Evolutionary conservation across 2,113 vertebrate species (phyloP).

Genomic region (Coreoperca whiteheadi): DNA sequence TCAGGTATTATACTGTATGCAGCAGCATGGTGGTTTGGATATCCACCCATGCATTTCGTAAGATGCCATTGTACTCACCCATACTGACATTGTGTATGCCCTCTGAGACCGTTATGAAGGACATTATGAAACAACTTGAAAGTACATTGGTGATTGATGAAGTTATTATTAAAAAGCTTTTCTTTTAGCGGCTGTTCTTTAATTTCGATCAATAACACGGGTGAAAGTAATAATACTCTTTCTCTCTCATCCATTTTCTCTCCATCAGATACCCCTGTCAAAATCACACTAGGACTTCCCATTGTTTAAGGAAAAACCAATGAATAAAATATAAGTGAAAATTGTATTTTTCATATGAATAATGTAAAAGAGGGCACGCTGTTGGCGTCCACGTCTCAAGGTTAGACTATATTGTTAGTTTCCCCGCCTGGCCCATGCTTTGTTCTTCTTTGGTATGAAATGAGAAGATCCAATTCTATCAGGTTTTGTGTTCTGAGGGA

Average conservation of each 20-base stretch:
- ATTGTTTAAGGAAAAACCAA: slow-evolving; percentile 82
- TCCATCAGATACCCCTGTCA: slow-evolving; percentile 68
- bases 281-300: slow-evolving; percentile 59
- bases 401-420: slow-evolving; percentile 76
- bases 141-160: slow-evolving; percentile 73
- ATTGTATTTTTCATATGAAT: slow-evolving; percentile 84
- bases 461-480: slow-evolving; percentile 69
- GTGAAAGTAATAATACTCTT: slow-evolving; percentile 69
- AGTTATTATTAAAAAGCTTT: slow-evolving; percentile 76
- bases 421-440: slow-evolving; percentile 54
- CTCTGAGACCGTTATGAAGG: slow-evolving; percentile 47
- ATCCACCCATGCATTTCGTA: slow-evolving; percentile 16
- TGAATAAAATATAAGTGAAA: slow-evolving; percentile 87
- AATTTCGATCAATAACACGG: slow-evolving; percentile 78
- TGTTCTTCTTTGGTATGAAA: slow-evolving; percentile 77
- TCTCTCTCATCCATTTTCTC: slow-evolving; percentile 65
- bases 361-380: slow-evolving; percentile 81
- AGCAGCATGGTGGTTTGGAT: background rate
- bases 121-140: slow-evolving; percentile 56
- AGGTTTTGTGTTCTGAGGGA: slow-evolving; percentile 61
- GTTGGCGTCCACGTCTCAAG: slow-evolving; percentile 78
- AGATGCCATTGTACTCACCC: slow-evolving; percentile 21
- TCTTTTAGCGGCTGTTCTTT: slow-evolving; percentile 71
- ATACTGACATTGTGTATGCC: slow-evolving; percentile 30
- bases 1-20: background rate